Evolutionary conservation across 2,113 vertebrate species (phyloP).

Genomic region (Toxotes chatareus): DNA sequence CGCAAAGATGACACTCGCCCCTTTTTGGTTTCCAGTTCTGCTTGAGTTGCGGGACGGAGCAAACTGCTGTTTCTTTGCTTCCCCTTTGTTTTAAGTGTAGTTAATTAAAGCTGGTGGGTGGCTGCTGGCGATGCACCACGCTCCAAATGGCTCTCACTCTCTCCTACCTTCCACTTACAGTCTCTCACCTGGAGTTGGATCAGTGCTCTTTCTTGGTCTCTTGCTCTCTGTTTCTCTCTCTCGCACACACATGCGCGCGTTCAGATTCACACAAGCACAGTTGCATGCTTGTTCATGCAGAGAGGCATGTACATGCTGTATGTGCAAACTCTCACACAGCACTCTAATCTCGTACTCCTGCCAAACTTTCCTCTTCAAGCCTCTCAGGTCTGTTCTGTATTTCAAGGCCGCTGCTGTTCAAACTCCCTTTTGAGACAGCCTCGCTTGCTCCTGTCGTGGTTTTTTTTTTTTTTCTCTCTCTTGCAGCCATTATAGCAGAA

Average conservation of each 20-base stretch:
- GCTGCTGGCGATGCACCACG: neutral
- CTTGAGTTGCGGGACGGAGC: conserved; percentile 3
- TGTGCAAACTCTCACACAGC: neutral
- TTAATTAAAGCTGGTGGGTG: conserved; percentile 37
- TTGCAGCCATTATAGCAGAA: conserved; percentile 25
- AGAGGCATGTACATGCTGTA: neutral
- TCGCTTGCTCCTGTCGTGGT: neutral
- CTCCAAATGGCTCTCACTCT: conserved; percentile 21
- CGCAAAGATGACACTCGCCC: conserved; percentile 32
- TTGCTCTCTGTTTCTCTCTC: neutral
- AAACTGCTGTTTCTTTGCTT: conserved; percentile 5
- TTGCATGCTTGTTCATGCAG: conserved; percentile 19
- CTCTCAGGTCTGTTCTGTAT: conserved; percentile 32
- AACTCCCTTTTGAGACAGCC: conserved; percentile 16
- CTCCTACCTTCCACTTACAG: neutral
- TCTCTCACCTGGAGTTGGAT: conserved; percentile 30
- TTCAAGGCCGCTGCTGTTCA: conserved; percentile 19
- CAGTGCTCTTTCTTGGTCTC: conserved; percentile 13
- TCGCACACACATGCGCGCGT: neutral
- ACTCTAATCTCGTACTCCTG: neutral
- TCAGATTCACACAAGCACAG: neutral
- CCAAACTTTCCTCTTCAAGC: conserved; percentile 22
- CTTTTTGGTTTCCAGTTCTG: conserved; percentile 20
- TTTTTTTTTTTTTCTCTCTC: neutral
- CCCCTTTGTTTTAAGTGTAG: neutral